These are phyloP conservation scores for Physocephala rufipes DNA, from an alignment of 2,888 invertebrate genomes.

Conservation along the genomic window DNA sequence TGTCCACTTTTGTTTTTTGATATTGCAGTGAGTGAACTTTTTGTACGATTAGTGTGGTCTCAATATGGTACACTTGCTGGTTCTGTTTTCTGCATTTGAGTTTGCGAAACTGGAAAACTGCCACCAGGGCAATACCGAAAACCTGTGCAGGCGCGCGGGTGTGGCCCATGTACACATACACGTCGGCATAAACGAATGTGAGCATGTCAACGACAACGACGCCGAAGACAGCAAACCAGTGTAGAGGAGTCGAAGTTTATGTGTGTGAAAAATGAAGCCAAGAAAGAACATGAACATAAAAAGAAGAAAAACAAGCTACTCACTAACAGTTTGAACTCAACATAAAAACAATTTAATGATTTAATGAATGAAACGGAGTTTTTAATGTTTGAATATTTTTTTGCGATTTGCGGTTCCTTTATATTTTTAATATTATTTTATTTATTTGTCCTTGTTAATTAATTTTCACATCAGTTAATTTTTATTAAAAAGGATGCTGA, in stretches of 20 bases:
- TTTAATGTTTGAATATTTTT: too few species aligned
- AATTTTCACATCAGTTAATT: not conserved
- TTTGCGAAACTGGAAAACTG: constrained; percentile 41
- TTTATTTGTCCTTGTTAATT: too few species aligned
- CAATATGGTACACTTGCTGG: constrained; percentile 5
- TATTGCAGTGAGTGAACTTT: constrained; percentile 25
- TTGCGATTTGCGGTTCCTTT: too few species aligned
- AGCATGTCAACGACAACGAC: constrained; percentile 1
- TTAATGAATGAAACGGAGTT: too few species aligned
- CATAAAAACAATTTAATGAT: too few species aligned
- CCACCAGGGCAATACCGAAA: constrained; percentile 51
- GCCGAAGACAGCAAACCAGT: not conserved
- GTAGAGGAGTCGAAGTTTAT: constrained; percentile 21
- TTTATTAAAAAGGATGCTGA: not conserved
- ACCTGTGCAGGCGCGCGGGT: constrained; percentile 65
- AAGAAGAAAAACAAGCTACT: too few species aligned
- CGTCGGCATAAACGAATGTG: constrained; percentile 1
- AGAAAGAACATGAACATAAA: constrained; percentile 2
- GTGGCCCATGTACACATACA: constrained; percentile 57
- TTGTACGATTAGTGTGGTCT: constrained; percentile 1
- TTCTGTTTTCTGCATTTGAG: not conserved
- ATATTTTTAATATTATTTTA: too few species aligned
- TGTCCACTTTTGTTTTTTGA: constrained; percentile 25
- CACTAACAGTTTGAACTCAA: too few species aligned
- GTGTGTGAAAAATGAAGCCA: constrained; percentile 24